These are phyloP conservation scores for Myopa testacea DNA, from an alignment of 2,888 invertebrate species.

Conservation along the genomic window DNA sequence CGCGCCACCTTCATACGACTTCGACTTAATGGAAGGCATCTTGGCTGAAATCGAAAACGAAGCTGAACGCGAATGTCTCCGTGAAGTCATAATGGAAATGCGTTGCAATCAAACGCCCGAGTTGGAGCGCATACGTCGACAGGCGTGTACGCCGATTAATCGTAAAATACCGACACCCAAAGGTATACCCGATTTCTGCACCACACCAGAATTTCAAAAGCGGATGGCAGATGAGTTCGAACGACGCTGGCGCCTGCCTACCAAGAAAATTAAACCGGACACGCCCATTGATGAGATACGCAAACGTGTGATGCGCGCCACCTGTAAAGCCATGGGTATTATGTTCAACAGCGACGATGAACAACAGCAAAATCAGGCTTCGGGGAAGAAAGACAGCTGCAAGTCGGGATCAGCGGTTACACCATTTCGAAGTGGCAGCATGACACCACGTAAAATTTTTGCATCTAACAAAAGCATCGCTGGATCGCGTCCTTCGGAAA, in stretches of 20 bases:
- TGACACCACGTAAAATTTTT: constrained; percentile 48
- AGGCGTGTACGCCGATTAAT: constrained; percentile 64
- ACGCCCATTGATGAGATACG: constrained; percentile 63
- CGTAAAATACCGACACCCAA: constrained; percentile 56
- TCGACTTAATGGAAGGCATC: constrained; percentile 58
- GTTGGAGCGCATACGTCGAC: constrained; percentile 61
- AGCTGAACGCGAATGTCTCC: constrained; percentile 60
- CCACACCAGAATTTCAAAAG: constrained; percentile 64
- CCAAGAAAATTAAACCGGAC: constrained; percentile 60
- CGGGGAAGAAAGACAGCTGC: constrained; percentile 41
- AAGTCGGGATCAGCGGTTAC: constrained; percentile 9
- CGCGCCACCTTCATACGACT: constrained; percentile 51
- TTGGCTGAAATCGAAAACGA: constrained; percentile 60
- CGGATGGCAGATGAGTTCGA: constrained; percentile 66
- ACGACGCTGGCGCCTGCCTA: constrained; percentile 64
- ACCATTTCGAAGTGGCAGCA: constrained; percentile 31
- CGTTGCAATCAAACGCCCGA: constrained; percentile 64
- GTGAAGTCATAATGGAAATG: constrained; percentile 63
- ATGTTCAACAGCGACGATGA: constrained; percentile 50
- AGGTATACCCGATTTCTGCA: constrained; percentile 64
- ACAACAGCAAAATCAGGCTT: constrained; percentile 31
- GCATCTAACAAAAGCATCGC: constrained; percentile 23
- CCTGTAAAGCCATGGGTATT: constrained; percentile 63
- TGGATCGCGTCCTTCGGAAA: constrained; percentile 43
- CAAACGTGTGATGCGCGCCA: constrained; percentile 60